A percentile compares a stretch with the other conserved stretches of the same genome.
phyloP scores from a whole-genome alignment of 2,113 vertebrate species.

The Percina caprodes region DNA sequence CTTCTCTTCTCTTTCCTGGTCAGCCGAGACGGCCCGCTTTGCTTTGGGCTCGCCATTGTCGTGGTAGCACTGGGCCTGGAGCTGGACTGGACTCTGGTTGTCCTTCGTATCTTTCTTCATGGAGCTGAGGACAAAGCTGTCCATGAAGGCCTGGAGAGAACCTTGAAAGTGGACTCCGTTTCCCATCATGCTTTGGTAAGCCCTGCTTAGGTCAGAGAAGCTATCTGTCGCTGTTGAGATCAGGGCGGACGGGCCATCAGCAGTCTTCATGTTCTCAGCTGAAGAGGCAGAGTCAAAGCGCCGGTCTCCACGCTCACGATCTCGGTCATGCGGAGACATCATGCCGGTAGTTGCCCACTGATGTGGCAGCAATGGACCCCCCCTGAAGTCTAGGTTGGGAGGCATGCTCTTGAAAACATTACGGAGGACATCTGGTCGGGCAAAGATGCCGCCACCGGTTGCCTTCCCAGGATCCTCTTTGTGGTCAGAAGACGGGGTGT shows the following conservation, averaged over 20 bases:
- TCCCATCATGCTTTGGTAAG: constrained; percentile 93
- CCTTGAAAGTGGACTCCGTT: constrained; percentile 97
- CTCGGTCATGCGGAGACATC: constrained; percentile 85
- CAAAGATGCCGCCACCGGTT: constrained; percentile 88
- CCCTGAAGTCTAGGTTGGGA: constrained; percentile 91
- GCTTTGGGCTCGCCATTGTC: constrained; percentile 88
- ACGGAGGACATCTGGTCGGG: constrained; percentile 93
- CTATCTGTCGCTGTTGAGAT: constrained; percentile 83
- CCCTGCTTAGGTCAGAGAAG: constrained; percentile 93
- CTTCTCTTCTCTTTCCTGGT: constrained; percentile 87
- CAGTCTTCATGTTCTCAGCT: constrained; percentile 88
- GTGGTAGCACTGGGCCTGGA: constrained; percentile 78
- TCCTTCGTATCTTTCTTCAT: constrained; percentile 96
- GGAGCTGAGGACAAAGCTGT: constrained; percentile 94
- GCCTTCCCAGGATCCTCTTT: constrained; percentile 89
- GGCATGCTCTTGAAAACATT: constrained; percentile 95
- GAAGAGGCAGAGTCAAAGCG: constrained; percentile 85
- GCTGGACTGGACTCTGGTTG: constrained; percentile 78
- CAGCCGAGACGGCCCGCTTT: constrained; percentile 73
- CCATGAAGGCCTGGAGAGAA: constrained; percentile 98
- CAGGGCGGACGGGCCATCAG: constrained; percentile 81
- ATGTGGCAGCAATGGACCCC: constrained; percentile 88
- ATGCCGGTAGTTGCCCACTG: constrained; percentile 91
- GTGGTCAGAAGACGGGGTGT: constrained; percentile 87
- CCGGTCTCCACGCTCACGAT: constrained; percentile 82